Base-by-base conservation (phyloP, 2,797 vertebrate genomes). In the Sitta carolinensis region DNA sequence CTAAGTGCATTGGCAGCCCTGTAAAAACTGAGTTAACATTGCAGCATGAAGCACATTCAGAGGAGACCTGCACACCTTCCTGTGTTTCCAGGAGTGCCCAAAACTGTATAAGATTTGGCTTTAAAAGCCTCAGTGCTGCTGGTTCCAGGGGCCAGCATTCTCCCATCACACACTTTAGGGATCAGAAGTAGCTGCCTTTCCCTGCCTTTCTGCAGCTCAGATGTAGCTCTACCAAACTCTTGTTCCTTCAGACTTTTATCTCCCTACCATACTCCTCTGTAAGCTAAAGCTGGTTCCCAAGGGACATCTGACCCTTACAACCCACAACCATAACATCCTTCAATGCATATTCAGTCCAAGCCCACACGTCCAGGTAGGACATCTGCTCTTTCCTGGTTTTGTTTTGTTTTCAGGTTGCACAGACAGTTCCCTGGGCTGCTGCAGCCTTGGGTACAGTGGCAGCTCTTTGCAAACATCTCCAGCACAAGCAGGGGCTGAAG, bases 51-150 rank as follows among this genome's bases (percentile, higher is more conserved):
- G 52, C 36, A 59, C n/a, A 66, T 79, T 23, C 67, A 84, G n/a
- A 87, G 75, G 61, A 87, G 45, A 79, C 50, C 34, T 57, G 19
- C n/a, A 42, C 32, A 67, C 34, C 34, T 89, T 82, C 72, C 45
- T 76, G 0, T 47, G 0, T 47, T 84, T 69, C 87, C 63, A 92
- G 45, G 50, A 86, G 45, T 30, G 63, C 55, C 81, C 55, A 73
- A 72, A 90, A 48, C 58, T 34, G 8, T 48, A 79, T 89, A 84
- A 84, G 84, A 91, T 90, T 40, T 94, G 92, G 75, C 77, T 87
- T 68, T 76, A 22, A 86, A 94, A 91, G 58, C 42, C 32, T 54
- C 58, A 61, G 1, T 1, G 5, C 47, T 64, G 32, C 47, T 32
- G 40, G 47, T 74, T 68, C n/a, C 63, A 84, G 66, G 45, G 43